These are phyloP conservation scores for Gryon sp. DNA, from an alignment of 1,140 invertebrate genomes.

Conservation along the genomic window DNA sequence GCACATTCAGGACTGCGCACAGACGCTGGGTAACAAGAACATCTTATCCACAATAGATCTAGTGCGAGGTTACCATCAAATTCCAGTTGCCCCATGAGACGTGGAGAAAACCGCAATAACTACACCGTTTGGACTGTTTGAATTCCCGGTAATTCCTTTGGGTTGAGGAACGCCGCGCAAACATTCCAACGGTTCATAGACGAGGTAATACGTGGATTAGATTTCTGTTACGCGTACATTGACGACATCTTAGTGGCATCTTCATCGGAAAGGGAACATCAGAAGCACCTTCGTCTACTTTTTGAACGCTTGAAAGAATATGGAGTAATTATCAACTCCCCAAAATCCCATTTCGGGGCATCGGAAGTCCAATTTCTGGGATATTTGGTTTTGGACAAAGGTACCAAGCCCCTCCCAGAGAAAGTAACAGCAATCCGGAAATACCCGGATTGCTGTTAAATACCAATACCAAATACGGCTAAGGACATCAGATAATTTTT, in stretches of 20 bases:
- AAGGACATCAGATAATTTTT: not conserved
- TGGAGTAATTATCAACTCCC: slow-evolving; percentile 65
- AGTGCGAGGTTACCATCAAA: slow-evolving; percentile 5
- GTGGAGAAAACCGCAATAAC: slow-evolving; percentile 9
- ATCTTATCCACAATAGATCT: slow-evolving; percentile 15
- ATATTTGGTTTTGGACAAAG: too few relatives aligned
- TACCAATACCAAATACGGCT: not conserved
- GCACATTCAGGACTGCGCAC: slow-evolving; percentile 8
- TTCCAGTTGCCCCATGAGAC: not conserved
- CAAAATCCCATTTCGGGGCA: slow-evolving; percentile 46
- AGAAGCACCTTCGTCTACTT: slow-evolving; percentile 17
- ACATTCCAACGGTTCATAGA: too few relatives aligned
- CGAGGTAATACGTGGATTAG: not conserved
- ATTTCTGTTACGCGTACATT: slow-evolving; percentile 6
- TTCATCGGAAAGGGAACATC: slow-evolving; percentile 9
- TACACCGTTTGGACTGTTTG: slow-evolving; percentile 13
- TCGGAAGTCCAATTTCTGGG: too few relatives aligned
- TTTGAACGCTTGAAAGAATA: slow-evolving; percentile 62
- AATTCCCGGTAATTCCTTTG: slow-evolving; percentile 7
- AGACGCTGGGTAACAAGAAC: not conserved
- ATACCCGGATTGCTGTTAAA: not conserved
- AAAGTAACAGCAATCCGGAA: too few relatives aligned
- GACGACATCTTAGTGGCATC: slow-evolving; percentile 54
- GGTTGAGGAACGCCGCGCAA: too few relatives aligned
- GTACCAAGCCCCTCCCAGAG: too few relatives aligned